phyloP scores from a whole-genome alignment of 2,888 invertebrate genomes.

The Melieria omissa region DNA sequence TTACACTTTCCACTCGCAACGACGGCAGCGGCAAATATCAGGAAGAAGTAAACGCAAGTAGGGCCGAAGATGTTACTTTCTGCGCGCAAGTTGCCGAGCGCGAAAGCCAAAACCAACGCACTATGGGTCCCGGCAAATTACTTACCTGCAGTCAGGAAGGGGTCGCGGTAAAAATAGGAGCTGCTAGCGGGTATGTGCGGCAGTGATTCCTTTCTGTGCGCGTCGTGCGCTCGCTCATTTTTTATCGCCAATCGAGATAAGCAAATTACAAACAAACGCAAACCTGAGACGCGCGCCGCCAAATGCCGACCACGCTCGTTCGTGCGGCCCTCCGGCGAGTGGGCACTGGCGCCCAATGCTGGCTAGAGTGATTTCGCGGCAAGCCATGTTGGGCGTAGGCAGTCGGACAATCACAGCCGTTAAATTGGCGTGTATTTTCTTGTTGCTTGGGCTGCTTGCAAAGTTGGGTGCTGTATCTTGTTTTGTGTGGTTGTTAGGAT shows the following conservation, averaged over 20 bases:
- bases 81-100: not conserved
- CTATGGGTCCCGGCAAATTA: not conserved
- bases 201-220: not conserved
- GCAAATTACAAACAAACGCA: slow-evolving; percentile 32
- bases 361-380: too few species aligned
- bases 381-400: too few species aligned
- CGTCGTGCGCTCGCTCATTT: slow-evolving; percentile 15
- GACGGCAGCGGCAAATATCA: not conserved
- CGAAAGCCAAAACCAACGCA: not conserved
- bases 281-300: slow-evolving; percentile 12
- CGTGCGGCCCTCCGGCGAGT: not conserved
- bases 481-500: too few species aligned
- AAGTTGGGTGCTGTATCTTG: too few species aligned
- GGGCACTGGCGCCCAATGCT: not conserved
- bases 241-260: slow-evolving; percentile 36
- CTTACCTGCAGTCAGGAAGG: not conserved
- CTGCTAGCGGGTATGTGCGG: not conserved
- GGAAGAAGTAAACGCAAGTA: not conserved
- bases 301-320: not conserved
- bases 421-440: too few species aligned
- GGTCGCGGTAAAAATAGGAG: too few species aligned
- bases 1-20: slow-evolving; percentile 23
- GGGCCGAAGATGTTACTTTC: not conserved
- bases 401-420: too few species aligned
- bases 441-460: too few species aligned